Percentiles rank a stretch among this genome's conserved stretches.
These are phyloP conservation scores for Passer montanus DNA, from an alignment of 2,113 vertebrate species.

Conservation along the genomic window DNA sequence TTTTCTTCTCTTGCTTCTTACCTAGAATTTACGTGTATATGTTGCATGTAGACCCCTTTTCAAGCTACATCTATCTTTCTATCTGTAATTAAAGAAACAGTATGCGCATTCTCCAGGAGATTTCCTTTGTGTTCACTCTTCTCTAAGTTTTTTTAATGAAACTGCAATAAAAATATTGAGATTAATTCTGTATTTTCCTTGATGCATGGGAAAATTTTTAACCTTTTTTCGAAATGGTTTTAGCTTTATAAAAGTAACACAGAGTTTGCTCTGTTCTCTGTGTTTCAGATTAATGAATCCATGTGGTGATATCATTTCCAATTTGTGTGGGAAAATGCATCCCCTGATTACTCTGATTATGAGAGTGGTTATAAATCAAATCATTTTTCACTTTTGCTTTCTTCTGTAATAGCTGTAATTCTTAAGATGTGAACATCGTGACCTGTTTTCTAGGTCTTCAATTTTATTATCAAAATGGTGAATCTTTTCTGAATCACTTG, in stretches of 20 bases:
- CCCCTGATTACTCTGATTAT: background rate
- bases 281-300: background rate
- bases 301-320: background rate
- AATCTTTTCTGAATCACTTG: slow-evolving; percentile 9
- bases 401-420: background rate
- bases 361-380: background rate
- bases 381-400: background rate
- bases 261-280: background rate
- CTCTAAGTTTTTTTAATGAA: background rate
- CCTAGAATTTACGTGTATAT: background rate
- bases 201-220: background rate
- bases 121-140: background rate
- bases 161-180: background rate
- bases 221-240: background rate
- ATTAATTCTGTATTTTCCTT: background rate
- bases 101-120: background rate
- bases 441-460: background rate
- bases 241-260: background rate
- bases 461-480: background rate
- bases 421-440: background rate
- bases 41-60: background rate
- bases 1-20: background rate
- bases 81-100: background rate
- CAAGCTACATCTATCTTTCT: background rate
- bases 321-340: background rate